Conservation (phyloP, 2,113 vertebrate species). For the Tragelaphus imberbis region DNA sequence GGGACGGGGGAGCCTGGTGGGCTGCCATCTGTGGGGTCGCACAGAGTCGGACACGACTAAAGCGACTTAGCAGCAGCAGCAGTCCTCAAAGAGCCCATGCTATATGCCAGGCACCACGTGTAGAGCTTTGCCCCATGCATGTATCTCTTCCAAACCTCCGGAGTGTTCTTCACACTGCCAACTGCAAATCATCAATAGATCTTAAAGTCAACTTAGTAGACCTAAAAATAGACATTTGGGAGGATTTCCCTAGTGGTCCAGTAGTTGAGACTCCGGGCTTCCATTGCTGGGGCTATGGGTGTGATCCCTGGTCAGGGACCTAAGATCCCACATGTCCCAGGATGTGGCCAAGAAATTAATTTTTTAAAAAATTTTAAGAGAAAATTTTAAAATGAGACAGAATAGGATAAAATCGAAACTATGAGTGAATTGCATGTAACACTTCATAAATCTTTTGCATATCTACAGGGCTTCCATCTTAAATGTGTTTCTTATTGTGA, state of each 20-base stretch:
- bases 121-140: neutral
- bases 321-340: neutral
- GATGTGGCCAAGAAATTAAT: neutral
- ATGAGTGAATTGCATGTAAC: neutral
- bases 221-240: neutral
- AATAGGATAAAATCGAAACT: neutral
- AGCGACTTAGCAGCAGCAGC: neutral
- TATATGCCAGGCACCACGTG: neutral
- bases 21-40: fast-evolving
- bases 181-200: neutral
- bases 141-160: neutral
- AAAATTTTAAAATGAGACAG: neutral
- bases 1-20: neutral
- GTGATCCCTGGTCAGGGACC: neutral
- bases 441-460: neutral
- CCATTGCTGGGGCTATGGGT: neutral
- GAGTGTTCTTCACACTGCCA: neutral
- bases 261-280: neutral
- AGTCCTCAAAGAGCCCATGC: neutral
- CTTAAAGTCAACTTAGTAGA: neutral
- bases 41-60: neutral
- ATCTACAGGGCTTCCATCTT: neutral
- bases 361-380: neutral
- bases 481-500: neutral
- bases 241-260: neutral